Conservation (phyloP, 2,888 invertebrate genomes). For the Stegana nigrithorax region DNA sequence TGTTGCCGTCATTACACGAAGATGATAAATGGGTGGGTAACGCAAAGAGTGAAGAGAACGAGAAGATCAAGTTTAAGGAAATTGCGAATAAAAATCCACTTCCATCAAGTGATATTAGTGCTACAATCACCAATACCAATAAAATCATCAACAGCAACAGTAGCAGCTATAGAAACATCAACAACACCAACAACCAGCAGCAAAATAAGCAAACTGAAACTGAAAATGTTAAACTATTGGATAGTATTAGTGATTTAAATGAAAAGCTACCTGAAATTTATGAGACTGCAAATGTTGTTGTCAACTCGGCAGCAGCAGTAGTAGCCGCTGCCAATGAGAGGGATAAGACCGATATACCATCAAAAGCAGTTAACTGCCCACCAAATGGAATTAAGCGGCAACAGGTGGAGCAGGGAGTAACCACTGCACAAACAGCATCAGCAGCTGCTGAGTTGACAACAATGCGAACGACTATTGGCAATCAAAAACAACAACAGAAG, state of each 20-base stretch:
- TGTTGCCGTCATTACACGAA: background rate
- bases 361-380: too few relatives aligned
- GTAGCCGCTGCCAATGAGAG: background rate
- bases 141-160: constrained; percentile 26
- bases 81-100: constrained; percentile 35
- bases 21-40: constrained; percentile 19
- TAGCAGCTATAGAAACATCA: constrained; percentile 37
- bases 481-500: constrained; percentile 36
- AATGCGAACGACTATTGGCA: constrained; percentile 63
- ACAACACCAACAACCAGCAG: constrained; percentile 37
- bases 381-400: constrained; percentile 23
- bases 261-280: constrained; percentile 68
- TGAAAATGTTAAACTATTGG: constrained; percentile 59
- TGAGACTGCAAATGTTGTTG: constrained; percentile 66
- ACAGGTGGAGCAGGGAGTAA: background rate
- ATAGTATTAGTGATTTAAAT: constrained; percentile 68
- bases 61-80: constrained; percentile 44
- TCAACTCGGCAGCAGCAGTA: constrained; percentile 57
- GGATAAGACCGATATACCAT: too few relatives aligned
- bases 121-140: constrained; percentile 52
- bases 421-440: constrained; percentile 31
- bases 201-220: constrained; percentile 27
- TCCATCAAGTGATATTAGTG: constrained; percentile 59
- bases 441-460: constrained; percentile 51
- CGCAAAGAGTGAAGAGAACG: constrained; percentile 14